phyloP scores from a whole-genome alignment of 2,888 invertebrate genomes.

The Agrochola macilenta region DNA sequence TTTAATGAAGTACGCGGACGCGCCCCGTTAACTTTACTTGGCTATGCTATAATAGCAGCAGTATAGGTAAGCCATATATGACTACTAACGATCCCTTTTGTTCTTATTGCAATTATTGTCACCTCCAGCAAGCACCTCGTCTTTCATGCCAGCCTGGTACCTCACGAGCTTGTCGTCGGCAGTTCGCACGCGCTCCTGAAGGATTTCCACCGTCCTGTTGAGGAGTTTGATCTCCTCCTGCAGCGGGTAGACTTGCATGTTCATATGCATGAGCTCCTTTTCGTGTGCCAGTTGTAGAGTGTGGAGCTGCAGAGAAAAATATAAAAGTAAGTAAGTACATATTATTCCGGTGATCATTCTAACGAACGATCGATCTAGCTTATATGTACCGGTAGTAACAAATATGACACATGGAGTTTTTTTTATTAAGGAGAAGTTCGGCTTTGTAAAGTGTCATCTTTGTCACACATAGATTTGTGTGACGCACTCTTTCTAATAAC shows the following conservation, averaged over 20 bases:
- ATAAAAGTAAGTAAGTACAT: neutral
- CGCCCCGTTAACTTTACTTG: neutral
- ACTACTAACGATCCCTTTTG: conserved; percentile 73
- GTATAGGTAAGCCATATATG: neutral
- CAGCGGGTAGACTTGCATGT: conserved; percentile 90
- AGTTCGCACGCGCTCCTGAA: conserved; percentile 81
- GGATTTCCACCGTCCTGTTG: conserved; percentile 89
- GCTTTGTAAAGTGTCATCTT: too few species aligned
- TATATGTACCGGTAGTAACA: too few species aligned
- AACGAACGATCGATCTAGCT: too few species aligned
- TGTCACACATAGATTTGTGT: too few species aligned
- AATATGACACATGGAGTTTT: too few species aligned
- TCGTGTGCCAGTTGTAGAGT: conserved; percentile 94
- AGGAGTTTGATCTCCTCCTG: conserved; percentile 91
- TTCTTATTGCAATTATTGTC: conserved; percentile 74
- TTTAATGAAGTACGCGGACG: too few species aligned
- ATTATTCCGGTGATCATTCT: too few species aligned
- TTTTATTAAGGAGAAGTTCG: too few species aligned
- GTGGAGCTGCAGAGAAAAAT: conserved; percentile 91
- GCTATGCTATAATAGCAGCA: neutral
- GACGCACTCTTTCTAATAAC: too few species aligned
- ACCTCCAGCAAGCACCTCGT: conserved; percentile 81
- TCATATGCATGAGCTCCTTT: conserved; percentile 92
- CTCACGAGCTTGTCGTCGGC: conserved; percentile 83
- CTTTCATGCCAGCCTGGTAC: conserved; percentile 77